Evolutionary conservation across 2,113 vertebrate species (phyloP).

Genomic region (Oncorhynchus mykiss): DNA sequence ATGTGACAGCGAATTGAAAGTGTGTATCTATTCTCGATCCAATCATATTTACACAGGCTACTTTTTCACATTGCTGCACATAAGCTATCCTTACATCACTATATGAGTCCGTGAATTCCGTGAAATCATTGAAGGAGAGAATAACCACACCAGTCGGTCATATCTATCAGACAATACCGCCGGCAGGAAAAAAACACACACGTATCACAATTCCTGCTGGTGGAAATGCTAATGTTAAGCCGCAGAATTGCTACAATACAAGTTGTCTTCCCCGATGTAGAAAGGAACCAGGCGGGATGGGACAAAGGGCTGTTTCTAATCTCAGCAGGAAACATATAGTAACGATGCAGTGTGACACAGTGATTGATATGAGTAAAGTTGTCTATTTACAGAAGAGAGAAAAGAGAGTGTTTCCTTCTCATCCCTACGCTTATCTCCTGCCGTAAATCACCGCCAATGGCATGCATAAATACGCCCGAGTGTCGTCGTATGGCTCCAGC

Average conservation of each 20-base stretch:
- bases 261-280: conserved; percentile 59
- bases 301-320: conserved; percentile 76
- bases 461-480: conserved; percentile 71
- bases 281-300: conserved; percentile 52
- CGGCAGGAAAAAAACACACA: not conserved
- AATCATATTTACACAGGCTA: too few species aligned
- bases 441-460: conserved; percentile 77
- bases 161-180: not conserved
- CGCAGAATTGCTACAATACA: conserved; percentile 55
- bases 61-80: too few species aligned
- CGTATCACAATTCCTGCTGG: not conserved
- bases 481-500: conserved; percentile 53
- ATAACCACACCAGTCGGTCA: too few species aligned
- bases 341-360: conserved; percentile 72
- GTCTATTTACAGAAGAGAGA: conserved; percentile 73
- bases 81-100: too few species aligned
- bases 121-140: too few species aligned
- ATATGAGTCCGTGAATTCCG: too few species aligned
- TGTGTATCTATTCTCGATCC: too few species aligned
- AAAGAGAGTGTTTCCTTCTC: conserved; percentile 76
- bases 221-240: conserved; percentile 60
- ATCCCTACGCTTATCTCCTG: conserved; percentile 70
- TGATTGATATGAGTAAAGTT: conserved; percentile 79
- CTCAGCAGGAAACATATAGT: conserved; percentile 63
- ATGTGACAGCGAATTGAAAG: too few species aligned